Evolutionary conservation across 53 echinoderm and acorn worm species (phyloP), one percentile per base, ranked within the genome.

Genomic region (Luidia sarsii): DNA sequence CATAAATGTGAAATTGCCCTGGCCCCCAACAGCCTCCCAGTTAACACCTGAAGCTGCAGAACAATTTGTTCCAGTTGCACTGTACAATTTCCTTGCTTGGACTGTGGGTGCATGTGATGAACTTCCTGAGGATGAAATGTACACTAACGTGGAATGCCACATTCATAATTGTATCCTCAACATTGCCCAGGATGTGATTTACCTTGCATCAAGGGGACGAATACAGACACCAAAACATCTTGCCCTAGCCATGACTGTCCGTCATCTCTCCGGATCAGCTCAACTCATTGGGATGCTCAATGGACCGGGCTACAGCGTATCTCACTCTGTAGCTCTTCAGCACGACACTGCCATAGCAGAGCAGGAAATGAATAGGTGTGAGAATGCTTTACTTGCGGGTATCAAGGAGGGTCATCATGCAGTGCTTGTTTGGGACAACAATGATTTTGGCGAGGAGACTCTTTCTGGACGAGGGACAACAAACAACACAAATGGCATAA

Each of bases 271-370:
- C 13, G 89, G 89, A 21, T 89, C 89, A 25, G 65, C 79, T 33
- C 80, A 86, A 69, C 64, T 92, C 19, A 82, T 89, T 50, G 92
- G 82, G 49, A 25, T 87, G 24, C 57, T 91, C 27, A 90, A 86
- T 64, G 86, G 81, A n/a, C 65, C 83, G 38, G 87, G 87, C 7
- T 72, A 87, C 50, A 57, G 64, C 11, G 41, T 41, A 7, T 41
- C 41, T 7, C 11, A 41, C 41, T 41, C 41, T 7, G 41, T 41
- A 11, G 41, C 41, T 11, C 11, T 41, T 41, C 6, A 41, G 41
- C 6, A 41, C 11, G 41, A 41, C 41, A 41, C 41, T 7, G 41
- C 41, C 41, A 41, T 41, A 41, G 11, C 41, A 41, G 41, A 11
- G 41, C 41, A 41, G 11, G 41, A 41, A 41, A 41, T 41, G 41